Percentiles rank a stretch among this genome's conserved stretches.
These are phyloP conservation scores for Chionodraco myersi DNA, from an alignment of 2,113 vertebrate genomes.

Conservation along the genomic window DNA sequence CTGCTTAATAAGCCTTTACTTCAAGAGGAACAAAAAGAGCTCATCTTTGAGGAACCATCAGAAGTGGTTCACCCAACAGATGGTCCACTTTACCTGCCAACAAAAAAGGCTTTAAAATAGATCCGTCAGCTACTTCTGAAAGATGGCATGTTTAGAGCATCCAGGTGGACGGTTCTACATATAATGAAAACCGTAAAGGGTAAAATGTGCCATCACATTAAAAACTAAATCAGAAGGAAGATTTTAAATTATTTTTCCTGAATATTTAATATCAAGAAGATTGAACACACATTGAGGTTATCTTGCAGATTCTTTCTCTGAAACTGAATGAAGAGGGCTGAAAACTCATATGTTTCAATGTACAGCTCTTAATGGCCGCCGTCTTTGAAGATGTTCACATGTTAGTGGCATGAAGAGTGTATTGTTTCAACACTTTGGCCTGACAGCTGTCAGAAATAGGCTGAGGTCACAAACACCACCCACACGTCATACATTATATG, in stretches of 20 bases:
- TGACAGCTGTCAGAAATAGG: constrained; percentile 58
- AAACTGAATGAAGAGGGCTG: background rate
- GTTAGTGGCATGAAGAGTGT: constrained; percentile 7
- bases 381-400: constrained; percentile 15
- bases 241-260: background rate
- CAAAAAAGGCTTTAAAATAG: constrained; percentile 33
- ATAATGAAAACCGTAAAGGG: background rate
- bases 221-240: background rate
- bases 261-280: background rate
- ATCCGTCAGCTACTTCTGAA: constrained; percentile 25
- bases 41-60: constrained; percentile 48
- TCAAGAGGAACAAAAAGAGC: constrained; percentile 30
- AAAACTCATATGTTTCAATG: background rate
- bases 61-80: constrained; percentile 59
- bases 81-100: constrained; percentile 62
- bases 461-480: constrained; percentile 64
- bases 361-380: no score
- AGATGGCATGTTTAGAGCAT: constrained; percentile 9
- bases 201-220: constrained; percentile 7
- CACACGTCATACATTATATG: constrained; percentile 32
- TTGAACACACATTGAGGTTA: background rate
- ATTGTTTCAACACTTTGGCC: constrained; percentile 41
- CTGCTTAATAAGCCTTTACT: constrained; percentile 38
- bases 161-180: constrained; percentile 54
- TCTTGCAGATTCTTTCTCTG: background rate